Base-by-base conservation (phyloP, 37 sponge, comb jelly and placozoan genomes). In the Aphrocallistes beatrix region DNA sequence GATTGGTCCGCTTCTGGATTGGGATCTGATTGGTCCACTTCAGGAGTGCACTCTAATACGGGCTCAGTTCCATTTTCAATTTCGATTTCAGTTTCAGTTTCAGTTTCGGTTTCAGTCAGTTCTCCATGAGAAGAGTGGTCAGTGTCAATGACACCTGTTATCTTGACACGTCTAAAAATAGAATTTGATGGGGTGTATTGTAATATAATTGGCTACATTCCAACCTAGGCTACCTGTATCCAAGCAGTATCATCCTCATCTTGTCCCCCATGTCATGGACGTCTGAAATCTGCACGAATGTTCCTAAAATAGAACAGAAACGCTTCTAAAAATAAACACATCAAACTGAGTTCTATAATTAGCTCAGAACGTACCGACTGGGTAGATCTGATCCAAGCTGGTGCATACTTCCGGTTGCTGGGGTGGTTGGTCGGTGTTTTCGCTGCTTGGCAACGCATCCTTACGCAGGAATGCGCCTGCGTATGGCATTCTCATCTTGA, bases 381-480 rank as follows among this genome's bases (percentile, higher is more conserved):
- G 21, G 21, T 60, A 60, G 17, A 60, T 6, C 10, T 30, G 10
- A 8, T 60, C 75, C 75, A 60, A 28, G n/a, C n/a, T 30, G 6
- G 75, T 60, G 75, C 75, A 60, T 60, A 60, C 75, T 13, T 60
- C 75, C 32, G 75, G 75, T 42, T 16, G 45, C 13, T 6, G 13
- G 75, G 75, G 75, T 25, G 75, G n/a, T 3, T 60, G 75, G 75
- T 60, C 75, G 8, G 8, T 60, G 21, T 60, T 60, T 30, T 60
- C 75, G 83, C 16, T 82, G 83, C 83, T 82, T 34, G 75, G 75
- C 75, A 60, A 60, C 75, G 75, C 28, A 51, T 93, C 92, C 42
- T 91, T 92, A 87, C 89, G 94, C 38, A 96, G 85, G 81, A 96
- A 96, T 30, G 92, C 97, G 69, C 97, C 97, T n/a, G 92, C 94